These are phyloP conservation scores for Lasiurus borealis DNA, from an alignment of 2,113 vertebrate species.

Conservation along the genomic window DNA sequence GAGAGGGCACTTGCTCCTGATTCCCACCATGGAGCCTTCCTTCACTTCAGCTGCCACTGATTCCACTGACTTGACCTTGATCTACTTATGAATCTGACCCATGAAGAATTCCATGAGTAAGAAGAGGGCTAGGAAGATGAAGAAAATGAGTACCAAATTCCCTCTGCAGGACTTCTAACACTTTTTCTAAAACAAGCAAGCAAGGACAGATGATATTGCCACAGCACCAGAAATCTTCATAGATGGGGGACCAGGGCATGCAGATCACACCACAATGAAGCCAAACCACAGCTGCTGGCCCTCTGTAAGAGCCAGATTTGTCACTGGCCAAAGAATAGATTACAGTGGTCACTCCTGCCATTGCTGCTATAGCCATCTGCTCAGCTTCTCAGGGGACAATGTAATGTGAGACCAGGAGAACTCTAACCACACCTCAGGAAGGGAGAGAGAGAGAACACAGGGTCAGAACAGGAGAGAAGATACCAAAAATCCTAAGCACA, in stretches of 20 bases:
- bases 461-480: background rate
- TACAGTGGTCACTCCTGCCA: constrained; percentile 74
- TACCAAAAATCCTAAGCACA: background rate
- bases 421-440: background rate
- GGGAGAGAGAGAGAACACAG: background rate
- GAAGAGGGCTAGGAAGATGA: constrained; percentile 78
- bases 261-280: constrained; percentile 77
- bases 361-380: constrained; percentile 32
- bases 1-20: background rate
- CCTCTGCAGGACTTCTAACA: constrained; percentile 59
- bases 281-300: constrained; percentile 73
- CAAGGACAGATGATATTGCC: background rate
- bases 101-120: constrained; percentile 83
- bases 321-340: constrained; percentile 65
- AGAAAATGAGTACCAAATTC: constrained; percentile 75
- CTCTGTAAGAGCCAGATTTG: too few species aligned
- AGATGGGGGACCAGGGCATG: constrained; percentile 69
- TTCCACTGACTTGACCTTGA: constrained; percentile 1
- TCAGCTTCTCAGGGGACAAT: background rate
- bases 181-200: constrained; percentile 66
- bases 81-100: constrained; percentile 69
- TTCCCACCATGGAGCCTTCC: constrained; percentile 14
- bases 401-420: background rate
- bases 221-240: constrained; percentile 76
- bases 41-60: background rate